A percentile compares a stretch with the other conserved stretches of the same genome.
Conservation (phyloP, 2,888 invertebrate species). For the Oscheius sp. region DNA sequence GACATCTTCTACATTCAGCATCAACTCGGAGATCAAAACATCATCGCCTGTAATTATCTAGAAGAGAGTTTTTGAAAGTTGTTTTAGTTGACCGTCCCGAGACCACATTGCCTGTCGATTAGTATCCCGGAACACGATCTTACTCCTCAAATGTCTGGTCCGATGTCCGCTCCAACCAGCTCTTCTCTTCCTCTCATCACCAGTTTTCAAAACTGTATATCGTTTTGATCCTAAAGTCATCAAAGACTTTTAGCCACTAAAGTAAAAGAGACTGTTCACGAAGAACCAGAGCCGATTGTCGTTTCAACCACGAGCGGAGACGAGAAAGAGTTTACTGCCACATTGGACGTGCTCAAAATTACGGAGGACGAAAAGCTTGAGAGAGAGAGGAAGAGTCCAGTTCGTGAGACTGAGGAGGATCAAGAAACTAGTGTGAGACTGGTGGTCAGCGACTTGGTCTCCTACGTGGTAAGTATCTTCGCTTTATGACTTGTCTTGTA, state of each 20-base stretch:
- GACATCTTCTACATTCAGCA: conserved; percentile 55
- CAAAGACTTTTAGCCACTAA: neutral
- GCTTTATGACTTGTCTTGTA: too few species aligned
- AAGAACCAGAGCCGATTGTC: neutral
- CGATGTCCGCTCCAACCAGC: conserved; percentile 49
- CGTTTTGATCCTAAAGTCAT: neutral
- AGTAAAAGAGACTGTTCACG: neutral
- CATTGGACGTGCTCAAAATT: neutral
- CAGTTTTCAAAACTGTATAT: conserved; percentile 9
- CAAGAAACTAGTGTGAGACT: conserved; percentile 40
- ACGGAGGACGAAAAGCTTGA: conserved; percentile 10
- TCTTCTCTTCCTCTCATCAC: conserved; percentile 10
- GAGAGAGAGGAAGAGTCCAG: neutral
- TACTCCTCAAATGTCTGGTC: conserved; percentile 39
- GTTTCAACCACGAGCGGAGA: neutral
- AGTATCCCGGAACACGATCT: conserved; percentile 42
- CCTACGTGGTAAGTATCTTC: conserved; percentile 52
- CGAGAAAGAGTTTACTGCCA: neutral
- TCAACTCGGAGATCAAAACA: conserved; percentile 33
- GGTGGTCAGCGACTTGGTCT: conserved; percentile 61
- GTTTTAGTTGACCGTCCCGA: conserved; percentile 5
- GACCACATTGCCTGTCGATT: conserved; percentile 47
- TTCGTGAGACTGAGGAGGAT: neutral
- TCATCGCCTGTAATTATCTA: neutral
- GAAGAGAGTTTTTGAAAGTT: neutral